Base-by-base conservation (phyloP, 2,113 vertebrate species). In the Actinemys pallida region DNA sequence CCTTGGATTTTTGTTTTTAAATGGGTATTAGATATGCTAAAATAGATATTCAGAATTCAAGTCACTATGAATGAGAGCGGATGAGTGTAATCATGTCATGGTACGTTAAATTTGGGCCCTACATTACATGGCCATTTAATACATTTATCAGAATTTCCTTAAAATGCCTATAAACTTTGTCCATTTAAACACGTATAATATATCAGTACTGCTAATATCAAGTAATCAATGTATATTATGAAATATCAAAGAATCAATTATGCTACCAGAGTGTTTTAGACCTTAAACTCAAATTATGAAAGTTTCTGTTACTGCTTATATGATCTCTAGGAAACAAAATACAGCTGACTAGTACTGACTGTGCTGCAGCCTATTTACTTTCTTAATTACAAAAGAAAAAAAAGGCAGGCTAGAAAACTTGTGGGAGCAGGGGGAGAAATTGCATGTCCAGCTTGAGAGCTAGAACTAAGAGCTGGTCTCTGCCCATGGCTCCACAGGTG, bases 221-320 rank as follows among this genome's bases (percentile, higher is more conserved):
- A 42, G 84, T 65, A 83, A 89, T 83, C 2, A 1, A 31, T 54
- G 17, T 3, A 5, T 65, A 81, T 5, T 5, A 87, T 80, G 82
- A 89, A 78, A 72, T 29, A 50, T n/a, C 54, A 82, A 82, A 85
- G 49, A 87, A 42, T 8, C 85, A 85, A 92, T 93, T 88, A 90
- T 89, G 69, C 78, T 84, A 52, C 22, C 31, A 80, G 69, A 9
- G 47, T 62, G 31, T 47, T 89, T 79, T 93, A 75, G n/a, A 79
- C 9, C 13, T 57, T 57, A 27, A 27, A 29, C 27, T 57, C 25
- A 11, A 25, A 3, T 89, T 35, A 45, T 11, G 52, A 31, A 88
- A 84, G 52, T 16, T 35, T 56, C 82, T 82, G 25, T n/a, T 84
- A 25, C 91, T 45, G 54, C 42, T 88, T 83, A 57, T 57, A 9